phyloP scores from a whole-genome alignment of 2,797 vertebrate species.

The Clarias laeviceps region DNA sequence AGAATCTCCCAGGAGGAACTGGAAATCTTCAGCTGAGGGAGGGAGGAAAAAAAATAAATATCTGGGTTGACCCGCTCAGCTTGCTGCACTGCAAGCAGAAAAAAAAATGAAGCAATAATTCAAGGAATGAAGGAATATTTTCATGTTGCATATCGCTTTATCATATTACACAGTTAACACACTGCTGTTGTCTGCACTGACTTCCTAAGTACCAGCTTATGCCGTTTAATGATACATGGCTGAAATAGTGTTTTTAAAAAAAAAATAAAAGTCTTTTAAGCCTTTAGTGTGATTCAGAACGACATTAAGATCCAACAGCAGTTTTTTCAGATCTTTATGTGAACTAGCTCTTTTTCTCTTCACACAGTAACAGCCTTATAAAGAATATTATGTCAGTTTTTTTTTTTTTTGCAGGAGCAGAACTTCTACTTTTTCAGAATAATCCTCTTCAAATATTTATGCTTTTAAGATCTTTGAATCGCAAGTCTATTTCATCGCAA shows the following conservation, averaged over 20 bases:
- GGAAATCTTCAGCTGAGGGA: too few relatives aligned
- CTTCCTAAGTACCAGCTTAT: background rate
- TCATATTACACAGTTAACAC: background rate
- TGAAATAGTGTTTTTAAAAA: background rate
- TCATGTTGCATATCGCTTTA: too few relatives aligned
- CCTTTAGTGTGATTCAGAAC: background rate
- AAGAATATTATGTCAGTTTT: slow-evolving; percentile 29
- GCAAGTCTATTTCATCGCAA: slow-evolving; percentile 59
- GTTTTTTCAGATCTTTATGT: slow-evolving; percentile 21
- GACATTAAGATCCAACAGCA: background rate
- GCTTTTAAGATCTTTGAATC: slow-evolving; percentile 58
- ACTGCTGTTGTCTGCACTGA: background rate
- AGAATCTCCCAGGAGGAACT: background rate
- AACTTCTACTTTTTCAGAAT: background rate
- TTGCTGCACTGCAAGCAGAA: background rate
- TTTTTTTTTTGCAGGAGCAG: background rate
- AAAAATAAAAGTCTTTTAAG: background rate
- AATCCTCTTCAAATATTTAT: slow-evolving; percentile 54
- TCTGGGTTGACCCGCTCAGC: background rate
- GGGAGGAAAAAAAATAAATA: background rate
- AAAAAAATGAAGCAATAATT: background rate
- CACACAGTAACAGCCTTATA: background rate
- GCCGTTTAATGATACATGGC: background rate
- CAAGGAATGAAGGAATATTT: background rate
- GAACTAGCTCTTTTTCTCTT: background rate